Conservation (phyloP, 2,113 vertebrate species). For the Catharus bicknelli region DNA sequence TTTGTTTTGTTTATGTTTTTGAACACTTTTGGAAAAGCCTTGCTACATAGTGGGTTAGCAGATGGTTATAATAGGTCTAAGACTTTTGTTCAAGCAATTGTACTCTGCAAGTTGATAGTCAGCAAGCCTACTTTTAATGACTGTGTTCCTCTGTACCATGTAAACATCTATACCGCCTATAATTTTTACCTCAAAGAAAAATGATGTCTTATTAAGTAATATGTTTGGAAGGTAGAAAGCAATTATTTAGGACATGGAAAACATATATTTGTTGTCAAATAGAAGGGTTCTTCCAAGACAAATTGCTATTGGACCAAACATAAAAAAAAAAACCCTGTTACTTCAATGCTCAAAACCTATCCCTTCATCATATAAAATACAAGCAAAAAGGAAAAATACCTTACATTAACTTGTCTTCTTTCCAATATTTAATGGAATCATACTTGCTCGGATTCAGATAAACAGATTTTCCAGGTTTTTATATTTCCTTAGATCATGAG, state of each 20-base stretch:
- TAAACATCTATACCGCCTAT: neutral
- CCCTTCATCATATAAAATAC: neutral
- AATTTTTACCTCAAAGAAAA: neutral
- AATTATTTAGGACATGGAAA: neutral
- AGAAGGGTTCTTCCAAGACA: neutral
- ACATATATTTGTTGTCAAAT: neutral
- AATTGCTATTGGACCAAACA: neutral
- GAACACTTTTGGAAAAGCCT: neutral
- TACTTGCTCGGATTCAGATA: neutral
- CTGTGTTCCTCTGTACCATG: neutral
- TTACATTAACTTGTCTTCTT: neutral
- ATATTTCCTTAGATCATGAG: neutral
- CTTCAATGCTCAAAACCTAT: neutral
- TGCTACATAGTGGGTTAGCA: neutral
- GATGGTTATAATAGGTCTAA: neutral
- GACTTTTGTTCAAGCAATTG: neutral
- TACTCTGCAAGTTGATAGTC: neutral
- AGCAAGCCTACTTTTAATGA: neutral
- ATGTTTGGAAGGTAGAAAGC: neutral
- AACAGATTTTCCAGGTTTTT: neutral
- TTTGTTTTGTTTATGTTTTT: neutral
- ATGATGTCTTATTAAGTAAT: neutral
- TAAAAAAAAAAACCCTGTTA: neutral
- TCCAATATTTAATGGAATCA: neutral
- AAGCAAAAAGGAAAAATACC: neutral